Evolutionary conservation across 1,140 invertebrate genomes (phyloP).

Genomic region (Conopomorpha cramerella): DNA sequence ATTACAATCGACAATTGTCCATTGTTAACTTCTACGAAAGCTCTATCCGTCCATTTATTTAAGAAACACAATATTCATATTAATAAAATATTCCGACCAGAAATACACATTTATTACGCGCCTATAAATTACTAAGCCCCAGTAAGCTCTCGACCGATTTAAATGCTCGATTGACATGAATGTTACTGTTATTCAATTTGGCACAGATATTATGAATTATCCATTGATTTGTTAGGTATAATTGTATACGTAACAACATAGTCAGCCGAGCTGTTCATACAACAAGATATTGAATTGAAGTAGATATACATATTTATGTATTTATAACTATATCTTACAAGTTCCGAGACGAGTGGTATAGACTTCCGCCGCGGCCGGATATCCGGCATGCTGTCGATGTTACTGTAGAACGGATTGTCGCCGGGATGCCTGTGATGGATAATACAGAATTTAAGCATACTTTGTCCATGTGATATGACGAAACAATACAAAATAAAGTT

Average conservation of each 20-base stretch:
- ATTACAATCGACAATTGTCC: too few species aligned
- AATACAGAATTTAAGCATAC: too few species aligned
- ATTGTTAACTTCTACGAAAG: too few species aligned
- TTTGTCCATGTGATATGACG: too few species aligned
- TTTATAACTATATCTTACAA: too few species aligned
- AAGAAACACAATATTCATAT: conserved; percentile 25
- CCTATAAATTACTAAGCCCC: conserved; percentile 54
- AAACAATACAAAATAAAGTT: too few species aligned
- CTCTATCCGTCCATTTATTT: too few species aligned
- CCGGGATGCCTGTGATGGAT: conserved; percentile 85
- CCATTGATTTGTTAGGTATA: conserved; percentile 19
- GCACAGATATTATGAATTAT: conserved; percentile 2
- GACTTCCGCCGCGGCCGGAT: conserved; percentile 95
- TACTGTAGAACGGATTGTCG: conserved; percentile 98
- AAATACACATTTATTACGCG: conserved; percentile 60
- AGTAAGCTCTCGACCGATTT: conserved; percentile 22
- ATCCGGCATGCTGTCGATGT: conserved; percentile 99
- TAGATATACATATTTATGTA: too few species aligned
- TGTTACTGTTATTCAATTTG: too few species aligned
- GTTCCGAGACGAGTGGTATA: conserved; percentile 96
- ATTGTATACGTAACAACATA: too few species aligned
- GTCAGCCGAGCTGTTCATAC: too few species aligned
- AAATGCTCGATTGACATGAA: not conserved
- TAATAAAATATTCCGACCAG: conserved; percentile 37
- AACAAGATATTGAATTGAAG: too few species aligned